Percentiles rank a stretch among this genome's conserved stretches.
Evolutionary conservation across 2,888 invertebrate species (phyloP).

Genomic region (Exephanes ischioxanthus): DNA sequence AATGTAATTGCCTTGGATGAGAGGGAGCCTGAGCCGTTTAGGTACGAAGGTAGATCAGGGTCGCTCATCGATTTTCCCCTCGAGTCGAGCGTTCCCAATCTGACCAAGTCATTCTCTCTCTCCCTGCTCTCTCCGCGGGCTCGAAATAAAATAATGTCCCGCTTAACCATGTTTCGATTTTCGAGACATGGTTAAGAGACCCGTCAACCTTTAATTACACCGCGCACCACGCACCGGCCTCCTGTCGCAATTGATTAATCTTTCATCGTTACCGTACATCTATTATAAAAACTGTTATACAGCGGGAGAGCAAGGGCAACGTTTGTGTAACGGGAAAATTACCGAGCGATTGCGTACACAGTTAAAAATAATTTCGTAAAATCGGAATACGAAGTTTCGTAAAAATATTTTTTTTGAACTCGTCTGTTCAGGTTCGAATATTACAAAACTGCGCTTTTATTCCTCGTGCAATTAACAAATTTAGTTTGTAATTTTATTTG

Average conservation of each 20-base stretch:
- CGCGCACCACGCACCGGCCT: background rate
- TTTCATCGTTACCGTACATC: background rate
- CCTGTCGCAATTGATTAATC: background rate
- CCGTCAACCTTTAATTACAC: background rate
- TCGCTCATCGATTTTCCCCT: conserved; percentile 40
- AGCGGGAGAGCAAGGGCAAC: background rate
- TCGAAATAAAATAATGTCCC: background rate
- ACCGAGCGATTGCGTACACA: background rate
- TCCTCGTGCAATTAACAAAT: too few relatives aligned
- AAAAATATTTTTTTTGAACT: too few relatives aligned
- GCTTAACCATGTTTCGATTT: background rate
- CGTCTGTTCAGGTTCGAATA: too few relatives aligned
- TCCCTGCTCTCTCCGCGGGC: background rate
- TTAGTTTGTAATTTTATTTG: too few relatives aligned
- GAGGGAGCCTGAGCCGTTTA: conserved; percentile 29
- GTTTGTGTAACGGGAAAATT: background rate
- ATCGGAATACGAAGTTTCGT: too few relatives aligned
- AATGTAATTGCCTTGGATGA: conserved; percentile 32
- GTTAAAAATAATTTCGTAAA: too few relatives aligned
- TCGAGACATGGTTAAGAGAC: background rate
- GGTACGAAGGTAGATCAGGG: conserved; percentile 33
- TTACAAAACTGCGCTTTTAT: too few relatives aligned
- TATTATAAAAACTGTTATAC: background rate
- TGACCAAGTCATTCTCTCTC: conserved; percentile 1
- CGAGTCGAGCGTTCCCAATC: conserved; percentile 22